Base-by-base conservation (phyloP, 2,888 invertebrate species). In the Agapostemon virescens region DNA sequence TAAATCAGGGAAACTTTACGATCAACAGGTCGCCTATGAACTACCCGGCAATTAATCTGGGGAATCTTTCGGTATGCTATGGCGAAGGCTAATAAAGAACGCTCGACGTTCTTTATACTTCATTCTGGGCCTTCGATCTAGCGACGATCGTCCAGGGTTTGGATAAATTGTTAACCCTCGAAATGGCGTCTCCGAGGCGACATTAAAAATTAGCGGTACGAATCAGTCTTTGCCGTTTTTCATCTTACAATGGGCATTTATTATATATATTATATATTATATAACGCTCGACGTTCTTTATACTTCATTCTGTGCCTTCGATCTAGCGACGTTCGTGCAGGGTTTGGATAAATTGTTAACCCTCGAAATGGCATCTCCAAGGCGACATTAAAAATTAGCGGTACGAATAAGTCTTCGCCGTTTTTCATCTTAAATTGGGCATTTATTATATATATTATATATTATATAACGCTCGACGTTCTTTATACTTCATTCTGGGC, bases 1-100 rank as follows among this genome's bases (percentile, higher is more conserved):
- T 42, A n/a, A 64, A 78, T 78, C 26, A 63, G 20, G 69, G 33
- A 33, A 30, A 20, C 33, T 20, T 33, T 52, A 23, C 64, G 64
- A 38, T 66, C 63, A 63, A 63, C 63, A 63, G 63, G 63, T 63
- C 36, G 30, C 33, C 61, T 61, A 33, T 20, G 30, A 33, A 61
- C 61, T 11, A 30, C 26, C 26, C 58, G 9, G 58, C 30, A 58
- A 58, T 63, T 63, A 36, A 63, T 63, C 61, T 17, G 1, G 33
- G 61, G n/a, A 49, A 61, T 63, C 63, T 33, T 63, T 36, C n/a
- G 6, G 26, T 13, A 23, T n/a, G 23, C 52, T 13, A 1, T 23
- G 23, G 1, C 13, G 26, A 26, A 26, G 17, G 26, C 55, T 55
- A 26, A 13, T 17, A 15, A 55, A 55, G 26, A 55, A 55, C 55